Evolutionary conservation across 2,797 vertebrate genomes (phyloP).

Genomic region (Halcyon smyrnensis): DNA sequence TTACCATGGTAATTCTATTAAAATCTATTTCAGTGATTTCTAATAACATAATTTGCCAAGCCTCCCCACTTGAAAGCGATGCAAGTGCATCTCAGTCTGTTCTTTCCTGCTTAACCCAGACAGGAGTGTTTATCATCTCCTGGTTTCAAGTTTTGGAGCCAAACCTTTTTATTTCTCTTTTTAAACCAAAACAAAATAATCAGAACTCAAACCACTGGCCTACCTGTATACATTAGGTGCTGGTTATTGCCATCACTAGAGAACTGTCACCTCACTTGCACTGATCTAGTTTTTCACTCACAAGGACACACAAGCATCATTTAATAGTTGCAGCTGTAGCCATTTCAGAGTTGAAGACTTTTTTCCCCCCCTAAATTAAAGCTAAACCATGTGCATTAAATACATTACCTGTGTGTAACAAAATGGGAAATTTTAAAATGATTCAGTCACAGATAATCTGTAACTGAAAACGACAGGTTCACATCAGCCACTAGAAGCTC

Average conservation of each 20-base stretch:
- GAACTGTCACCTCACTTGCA: background rate
- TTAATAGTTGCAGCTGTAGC: background rate
- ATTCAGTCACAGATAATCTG: constrained; percentile 13
- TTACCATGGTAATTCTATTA: constrained; percentile 6
- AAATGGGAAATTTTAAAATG: background rate
- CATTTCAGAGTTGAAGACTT: background rate
- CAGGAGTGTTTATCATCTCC: background rate
- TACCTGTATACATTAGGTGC: background rate
- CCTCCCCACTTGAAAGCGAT: background rate
- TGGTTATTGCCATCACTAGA: background rate
- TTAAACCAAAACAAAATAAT: background rate
- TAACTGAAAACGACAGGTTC: background rate
- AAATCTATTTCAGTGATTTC: constrained; percentile 39
- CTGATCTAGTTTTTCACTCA: background rate
- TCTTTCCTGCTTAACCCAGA: background rate
- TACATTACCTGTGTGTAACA: constrained; percentile 7
- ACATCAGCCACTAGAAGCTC: background rate
- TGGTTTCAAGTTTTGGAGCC: background rate
- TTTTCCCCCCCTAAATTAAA: background rate
- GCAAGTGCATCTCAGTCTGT: background rate
- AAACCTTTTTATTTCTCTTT: background rate
- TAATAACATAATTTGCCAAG: constrained; percentile 31
- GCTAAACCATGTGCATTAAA: background rate
- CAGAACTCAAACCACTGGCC: background rate
- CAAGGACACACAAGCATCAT: background rate